Base-by-base conservation (phyloP, 2,888 invertebrate genomes). In the Phoronis australis region DNA sequence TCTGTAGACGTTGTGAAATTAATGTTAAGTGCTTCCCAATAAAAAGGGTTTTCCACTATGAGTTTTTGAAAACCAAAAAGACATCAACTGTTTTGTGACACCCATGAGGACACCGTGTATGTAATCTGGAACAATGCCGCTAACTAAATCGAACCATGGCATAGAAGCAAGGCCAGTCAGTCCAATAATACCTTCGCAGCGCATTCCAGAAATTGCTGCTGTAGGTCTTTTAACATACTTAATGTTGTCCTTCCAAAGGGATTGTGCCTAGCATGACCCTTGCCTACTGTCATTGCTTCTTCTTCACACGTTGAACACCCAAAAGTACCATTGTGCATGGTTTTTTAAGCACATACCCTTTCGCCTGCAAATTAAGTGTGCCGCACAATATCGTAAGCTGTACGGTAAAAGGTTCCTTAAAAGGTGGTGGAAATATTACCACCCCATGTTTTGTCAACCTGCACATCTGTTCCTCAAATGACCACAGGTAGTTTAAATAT, bases 71-170 rank as follows among this genome's bases (percentile, higher is more conserved):
- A n/a, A n/a, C n/a, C n/a, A n/a, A n/a, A n/a, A n/a, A n/a, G n/a
- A n/a, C n/a, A n/a, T n/a, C 20, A n/a, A 15, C 21, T 24, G 24
- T 37, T 21, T 9, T n/a, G 44, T 39, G 1, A 48, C 44, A 12
- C 51, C 49, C 12, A 54, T 23, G 15, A 54, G 38, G 4, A 54
- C 51, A 40, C 51, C 31, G 37, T 51, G 51, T 48, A 48, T 51
- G 27, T 48, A 51, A 41, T 51, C 51, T 37, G 44, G 51, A 9
- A 41, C 41, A n/a, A 44, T 35, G 12, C 48, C 45, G n/a, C 35
- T 20, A 23, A 51, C 41, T 18, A 51, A 12, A 48, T 51, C 48
- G 45, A 48, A 51, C 25, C 41, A 31, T 9, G 31, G 44, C 37
- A 51, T 23, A 21, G 44, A 12, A 18, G 22, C 38, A n/a, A 52